Conservation (phyloP, 2,888 invertebrate species). For the Drosophila borborema region DNA sequence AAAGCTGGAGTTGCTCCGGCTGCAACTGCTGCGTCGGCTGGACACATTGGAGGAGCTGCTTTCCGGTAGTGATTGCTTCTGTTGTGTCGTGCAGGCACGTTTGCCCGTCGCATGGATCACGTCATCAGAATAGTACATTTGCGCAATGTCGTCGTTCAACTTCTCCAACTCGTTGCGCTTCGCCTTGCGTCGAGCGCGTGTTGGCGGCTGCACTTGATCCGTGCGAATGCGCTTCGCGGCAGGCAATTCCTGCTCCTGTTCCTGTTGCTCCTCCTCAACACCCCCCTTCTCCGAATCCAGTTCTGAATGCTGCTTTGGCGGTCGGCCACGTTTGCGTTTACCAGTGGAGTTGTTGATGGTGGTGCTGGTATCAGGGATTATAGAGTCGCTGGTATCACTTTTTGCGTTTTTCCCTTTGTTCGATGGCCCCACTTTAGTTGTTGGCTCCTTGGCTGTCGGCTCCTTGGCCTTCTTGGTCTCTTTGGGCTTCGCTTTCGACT, state of each 20-base stretch:
- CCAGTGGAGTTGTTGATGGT: neutral
- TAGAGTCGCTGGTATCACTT: neutral
- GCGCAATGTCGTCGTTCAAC: constrained; percentile 88
- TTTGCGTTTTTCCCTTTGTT: neutral
- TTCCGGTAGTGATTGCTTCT: neutral
- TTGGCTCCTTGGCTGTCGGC: neutral
- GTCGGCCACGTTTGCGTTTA: constrained; percentile 41
- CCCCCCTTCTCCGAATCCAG: no score
- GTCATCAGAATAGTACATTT: constrained; percentile 88
- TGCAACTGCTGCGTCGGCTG: constrained; percentile 75
- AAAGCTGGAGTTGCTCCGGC: neutral
- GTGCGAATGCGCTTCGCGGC: neutral
- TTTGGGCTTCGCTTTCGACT: neutral
- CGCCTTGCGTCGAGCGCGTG: constrained; percentile 77
- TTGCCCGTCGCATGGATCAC: constrained; percentile 88
- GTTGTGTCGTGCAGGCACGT: constrained; percentile 86
- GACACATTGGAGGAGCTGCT: neutral
- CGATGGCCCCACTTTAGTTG: no score
- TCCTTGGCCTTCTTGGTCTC: neutral
- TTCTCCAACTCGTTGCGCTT: constrained; percentile 87
- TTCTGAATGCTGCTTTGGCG: neutral
- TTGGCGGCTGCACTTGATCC: constrained; percentile 19
- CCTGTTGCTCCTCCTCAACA: neutral
- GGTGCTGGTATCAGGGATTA: neutral
- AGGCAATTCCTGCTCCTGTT: neutral